Evolutionary conservation across 2,113 vertebrate species (phyloP).

Genomic region (Nicator chloris): DNA sequence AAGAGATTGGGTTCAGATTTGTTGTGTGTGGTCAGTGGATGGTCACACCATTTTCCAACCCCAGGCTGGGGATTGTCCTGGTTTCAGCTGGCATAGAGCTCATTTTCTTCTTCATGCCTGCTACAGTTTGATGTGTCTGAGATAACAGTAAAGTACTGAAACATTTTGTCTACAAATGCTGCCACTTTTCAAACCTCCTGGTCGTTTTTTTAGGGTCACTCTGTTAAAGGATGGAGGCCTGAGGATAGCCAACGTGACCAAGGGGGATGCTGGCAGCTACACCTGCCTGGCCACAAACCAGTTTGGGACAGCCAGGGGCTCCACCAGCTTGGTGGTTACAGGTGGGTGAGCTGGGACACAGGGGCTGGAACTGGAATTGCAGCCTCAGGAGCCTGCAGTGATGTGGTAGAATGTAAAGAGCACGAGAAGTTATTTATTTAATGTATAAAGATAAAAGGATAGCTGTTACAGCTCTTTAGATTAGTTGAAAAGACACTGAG

Average conservation of each 20-base stretch:
- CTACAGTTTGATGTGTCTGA: not conserved
- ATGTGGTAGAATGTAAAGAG: not conserved
- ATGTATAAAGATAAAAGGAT: not conserved
- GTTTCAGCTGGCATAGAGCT: not conserved
- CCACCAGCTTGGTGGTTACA: constrained; percentile 83
- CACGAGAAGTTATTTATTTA: not conserved
- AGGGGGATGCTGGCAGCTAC: constrained; percentile 83
- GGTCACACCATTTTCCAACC: not conserved
- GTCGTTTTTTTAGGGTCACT: constrained; percentile 67
- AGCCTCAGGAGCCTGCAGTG: not conserved
- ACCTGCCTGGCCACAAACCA: constrained; percentile 88
- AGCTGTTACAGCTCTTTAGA: not conserved
- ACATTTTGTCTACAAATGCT: not conserved
- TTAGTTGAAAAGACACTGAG: not conserved
- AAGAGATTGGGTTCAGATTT: fast-evolving
- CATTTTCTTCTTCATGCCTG: not conserved
- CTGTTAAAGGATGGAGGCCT: constrained; percentile 85
- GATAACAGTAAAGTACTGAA: not conserved
- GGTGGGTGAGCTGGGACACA: constrained; percentile 66
- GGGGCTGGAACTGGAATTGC: not conserved
- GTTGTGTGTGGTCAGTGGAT: not conserved
- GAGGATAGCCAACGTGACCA: constrained; percentile 84
- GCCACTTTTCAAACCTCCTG: not conserved
- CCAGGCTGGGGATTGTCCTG: not conserved
- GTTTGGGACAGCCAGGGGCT: constrained; percentile 88